A percentile compares a stretch with the other conserved stretches of the same genome.
Evolutionary conservation across 2,888 invertebrate genomes (phyloP).

Genomic region (Temnothorax rugatulus): DNA sequence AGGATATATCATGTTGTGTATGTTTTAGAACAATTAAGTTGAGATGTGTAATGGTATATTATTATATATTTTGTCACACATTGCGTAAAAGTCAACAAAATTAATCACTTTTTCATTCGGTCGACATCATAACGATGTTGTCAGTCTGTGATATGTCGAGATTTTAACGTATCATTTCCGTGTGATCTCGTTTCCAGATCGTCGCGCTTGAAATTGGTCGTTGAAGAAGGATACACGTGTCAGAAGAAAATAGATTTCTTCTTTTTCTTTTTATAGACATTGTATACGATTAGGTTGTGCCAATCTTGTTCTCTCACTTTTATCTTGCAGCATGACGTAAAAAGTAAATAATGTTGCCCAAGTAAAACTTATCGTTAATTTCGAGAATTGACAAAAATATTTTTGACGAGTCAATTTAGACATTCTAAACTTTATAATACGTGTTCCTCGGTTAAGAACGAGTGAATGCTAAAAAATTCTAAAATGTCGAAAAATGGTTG

Average conservation of each 20-base stretch:
- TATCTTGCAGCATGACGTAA: neutral
- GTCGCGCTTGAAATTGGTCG: constrained; percentile 12
- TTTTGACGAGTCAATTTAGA: neutral
- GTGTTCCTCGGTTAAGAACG: neutral
- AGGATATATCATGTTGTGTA: neutral
- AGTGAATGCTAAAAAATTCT: neutral
- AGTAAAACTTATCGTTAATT: neutral
- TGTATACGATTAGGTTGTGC: neutral
- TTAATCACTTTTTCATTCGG: neutral
- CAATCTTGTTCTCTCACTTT: neutral
- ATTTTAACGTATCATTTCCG: constrained; percentile 9
- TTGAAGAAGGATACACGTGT: neutral
- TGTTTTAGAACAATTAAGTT: neutral
- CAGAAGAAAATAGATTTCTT: neutral
- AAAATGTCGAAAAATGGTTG: neutral
- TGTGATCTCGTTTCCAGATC: neutral
- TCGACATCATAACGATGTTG: neutral
- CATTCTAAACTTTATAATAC: neutral
- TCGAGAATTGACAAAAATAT: neutral
- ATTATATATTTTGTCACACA: neutral
- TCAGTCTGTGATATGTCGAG: neutral
- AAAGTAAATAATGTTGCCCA: neutral
- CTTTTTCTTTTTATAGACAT: neutral
- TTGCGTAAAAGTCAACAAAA: neutral
- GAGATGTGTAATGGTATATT: neutral